phyloP scores from a whole-genome alignment of 2,797 vertebrate genomes.

The Channallabes apus region DNA sequence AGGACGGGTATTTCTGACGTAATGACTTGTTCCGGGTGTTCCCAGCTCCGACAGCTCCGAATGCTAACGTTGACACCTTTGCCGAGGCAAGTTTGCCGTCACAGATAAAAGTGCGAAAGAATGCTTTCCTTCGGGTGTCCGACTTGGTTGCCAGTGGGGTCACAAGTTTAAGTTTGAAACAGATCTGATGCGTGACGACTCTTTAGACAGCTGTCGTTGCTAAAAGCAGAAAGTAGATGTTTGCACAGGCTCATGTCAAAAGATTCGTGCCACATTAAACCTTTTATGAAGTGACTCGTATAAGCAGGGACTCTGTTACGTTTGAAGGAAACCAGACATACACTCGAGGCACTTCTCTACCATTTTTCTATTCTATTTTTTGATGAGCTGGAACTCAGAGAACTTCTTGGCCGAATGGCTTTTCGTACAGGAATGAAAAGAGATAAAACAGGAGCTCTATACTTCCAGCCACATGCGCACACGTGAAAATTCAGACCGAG shows the following conservation, averaged over 20 bases:
- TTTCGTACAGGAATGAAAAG: constrained; percentile 12
- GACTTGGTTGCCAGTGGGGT: neutral
- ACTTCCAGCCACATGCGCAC: constrained; percentile 4
- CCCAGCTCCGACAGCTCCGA: neutral
- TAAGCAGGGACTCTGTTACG: constrained; percentile 19
- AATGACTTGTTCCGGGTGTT: neutral
- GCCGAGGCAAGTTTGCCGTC: neutral
- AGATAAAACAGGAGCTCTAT: constrained; percentile 19
- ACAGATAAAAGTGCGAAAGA: neutral
- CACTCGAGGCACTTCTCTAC: neutral
- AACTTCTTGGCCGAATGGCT: neutral
- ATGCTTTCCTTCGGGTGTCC: neutral
- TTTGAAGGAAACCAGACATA: constrained; percentile 22
- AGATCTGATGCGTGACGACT: neutral
- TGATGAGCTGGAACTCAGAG: neutral
- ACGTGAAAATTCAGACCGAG: constrained; percentile 18
- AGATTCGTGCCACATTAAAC: constrained; percentile 23
- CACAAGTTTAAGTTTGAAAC: constrained; percentile 10
- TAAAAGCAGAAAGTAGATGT: constrained; percentile 15
- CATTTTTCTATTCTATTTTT: neutral
- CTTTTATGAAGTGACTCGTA: constrained; percentile 30
- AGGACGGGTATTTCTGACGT: neutral
- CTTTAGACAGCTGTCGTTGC: neutral
- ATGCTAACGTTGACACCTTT: neutral
- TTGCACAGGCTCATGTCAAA: neutral